phyloP scores from a whole-genome alignment of 2,888 invertebrate genomes.

The Campaea margaritaria region DNA sequence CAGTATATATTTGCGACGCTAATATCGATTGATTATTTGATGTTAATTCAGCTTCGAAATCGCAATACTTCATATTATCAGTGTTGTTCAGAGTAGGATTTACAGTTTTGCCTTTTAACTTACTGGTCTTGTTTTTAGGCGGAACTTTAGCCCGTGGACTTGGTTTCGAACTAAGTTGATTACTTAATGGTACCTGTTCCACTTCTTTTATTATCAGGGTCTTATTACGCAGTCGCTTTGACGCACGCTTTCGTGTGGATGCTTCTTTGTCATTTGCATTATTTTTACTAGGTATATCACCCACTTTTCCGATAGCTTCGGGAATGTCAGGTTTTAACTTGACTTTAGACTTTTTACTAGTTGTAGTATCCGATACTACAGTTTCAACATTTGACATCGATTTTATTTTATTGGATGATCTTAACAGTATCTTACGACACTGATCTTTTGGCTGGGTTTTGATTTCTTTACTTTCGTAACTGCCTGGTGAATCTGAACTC shows the following conservation, averaged over 20 bases:
- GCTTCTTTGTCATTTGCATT: constrained; percentile 11
- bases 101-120: not conserved
- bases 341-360: constrained; percentile 37
- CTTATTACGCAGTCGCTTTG: constrained; percentile 36
- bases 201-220: constrained; percentile 9
- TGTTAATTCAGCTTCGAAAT: constrained; percentile 55
- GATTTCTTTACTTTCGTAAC: constrained; percentile 53
- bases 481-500: constrained; percentile 33
- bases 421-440: constrained; percentile 55
- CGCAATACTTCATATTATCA: constrained; percentile 21
- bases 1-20: constrained; percentile 51
- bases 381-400: constrained; percentile 20
- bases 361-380: constrained; percentile 16
- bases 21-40: not conserved
- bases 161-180: constrained; percentile 3
- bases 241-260: constrained; percentile 26
- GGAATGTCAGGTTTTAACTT: constrained; percentile 7
- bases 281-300: constrained; percentile 11
- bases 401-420: constrained; percentile 58
- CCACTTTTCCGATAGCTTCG: not conserved
- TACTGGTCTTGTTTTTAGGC: constrained; percentile 1
- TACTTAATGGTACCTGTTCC: constrained; percentile 7
- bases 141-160: constrained; percentile 7
- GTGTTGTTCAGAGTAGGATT: not conserved
- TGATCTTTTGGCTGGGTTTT: constrained; percentile 31